These are phyloP conservation scores for Sebastes iracundus DNA, from an alignment of 2,797 vertebrate genomes.

Conservation along the genomic window DNA sequence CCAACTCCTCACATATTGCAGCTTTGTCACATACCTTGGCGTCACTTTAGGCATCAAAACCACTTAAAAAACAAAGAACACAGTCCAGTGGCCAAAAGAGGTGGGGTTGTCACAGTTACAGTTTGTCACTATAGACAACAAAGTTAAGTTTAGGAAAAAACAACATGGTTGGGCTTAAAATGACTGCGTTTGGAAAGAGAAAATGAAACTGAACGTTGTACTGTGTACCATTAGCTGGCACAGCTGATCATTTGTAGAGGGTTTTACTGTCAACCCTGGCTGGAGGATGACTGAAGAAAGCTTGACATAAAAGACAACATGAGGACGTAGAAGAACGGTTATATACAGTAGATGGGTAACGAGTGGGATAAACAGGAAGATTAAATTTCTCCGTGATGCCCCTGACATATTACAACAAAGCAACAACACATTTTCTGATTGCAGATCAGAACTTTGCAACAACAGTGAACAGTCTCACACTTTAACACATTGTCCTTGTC, in stretches of 20 bases:
- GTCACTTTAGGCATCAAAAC: too few species aligned
- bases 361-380: background rate
- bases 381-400: background rate
- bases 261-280: too few species aligned
- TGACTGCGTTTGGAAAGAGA: background rate
- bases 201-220: background rate
- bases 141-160: background rate
- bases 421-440: background rate
- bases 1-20: too few species aligned
- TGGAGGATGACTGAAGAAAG: background rate
- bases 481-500: background rate
- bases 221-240: too few species aligned
- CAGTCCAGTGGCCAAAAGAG: too few species aligned
- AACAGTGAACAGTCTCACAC: background rate
- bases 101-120: too few species aligned
- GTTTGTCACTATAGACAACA: accelerated
- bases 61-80: too few species aligned
- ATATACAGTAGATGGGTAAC: background rate
- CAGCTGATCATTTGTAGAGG: too few species aligned
- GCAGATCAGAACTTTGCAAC: background rate
- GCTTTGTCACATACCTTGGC: too few species aligned
- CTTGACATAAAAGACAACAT: background rate
- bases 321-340: background rate
- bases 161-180: background rate
- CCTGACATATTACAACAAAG: background rate